phyloP scores from a whole-genome alignment of 2,113 vertebrate species.

The Phaethornis superciliosus region DNA sequence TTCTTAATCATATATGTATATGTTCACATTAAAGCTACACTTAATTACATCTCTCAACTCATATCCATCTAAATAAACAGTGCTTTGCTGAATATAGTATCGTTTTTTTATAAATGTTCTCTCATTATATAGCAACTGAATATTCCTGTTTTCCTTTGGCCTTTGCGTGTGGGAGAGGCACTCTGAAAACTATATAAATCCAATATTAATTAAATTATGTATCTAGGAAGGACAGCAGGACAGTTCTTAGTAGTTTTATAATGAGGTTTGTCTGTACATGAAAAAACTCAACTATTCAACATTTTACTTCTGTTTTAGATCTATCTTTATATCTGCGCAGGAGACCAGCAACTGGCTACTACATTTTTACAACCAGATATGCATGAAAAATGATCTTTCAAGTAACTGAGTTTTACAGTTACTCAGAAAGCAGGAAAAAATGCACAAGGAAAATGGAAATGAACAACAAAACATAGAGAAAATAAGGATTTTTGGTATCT shows the following conservation, averaged over 20 bases:
- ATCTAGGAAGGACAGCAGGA: not conserved
- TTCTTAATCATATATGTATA: not conserved
- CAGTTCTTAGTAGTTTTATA: not conserved
- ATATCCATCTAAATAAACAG: slow-evolving; percentile 10
- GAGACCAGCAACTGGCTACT: not conserved
- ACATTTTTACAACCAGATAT: not conserved
- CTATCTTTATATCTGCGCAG: not conserved
- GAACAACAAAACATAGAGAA: not conserved
- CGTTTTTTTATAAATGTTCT: not conserved
- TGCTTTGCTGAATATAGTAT: slow-evolving; percentile 2
- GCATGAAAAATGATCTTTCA: not conserved
- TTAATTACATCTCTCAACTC: slow-evolving; percentile 1
- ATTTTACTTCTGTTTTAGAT: not conserved
- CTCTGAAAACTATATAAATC: slow-evolving; percentile 12
- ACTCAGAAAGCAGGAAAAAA: not conserved
- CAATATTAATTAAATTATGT: slow-evolving; percentile 12
- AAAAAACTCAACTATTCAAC: not conserved
- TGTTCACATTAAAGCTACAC: not conserved
- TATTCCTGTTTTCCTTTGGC: slow-evolving; percentile 11
- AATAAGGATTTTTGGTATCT: not conserved
- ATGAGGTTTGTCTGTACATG: not conserved
- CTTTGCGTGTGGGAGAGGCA: not conserved
- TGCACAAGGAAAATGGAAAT: not conserved
- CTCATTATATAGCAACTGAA: not conserved
- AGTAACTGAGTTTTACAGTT: not conserved